Base-by-base conservation (phyloP, 2,113 vertebrate genomes). In the Lontra canadensis region DNA sequence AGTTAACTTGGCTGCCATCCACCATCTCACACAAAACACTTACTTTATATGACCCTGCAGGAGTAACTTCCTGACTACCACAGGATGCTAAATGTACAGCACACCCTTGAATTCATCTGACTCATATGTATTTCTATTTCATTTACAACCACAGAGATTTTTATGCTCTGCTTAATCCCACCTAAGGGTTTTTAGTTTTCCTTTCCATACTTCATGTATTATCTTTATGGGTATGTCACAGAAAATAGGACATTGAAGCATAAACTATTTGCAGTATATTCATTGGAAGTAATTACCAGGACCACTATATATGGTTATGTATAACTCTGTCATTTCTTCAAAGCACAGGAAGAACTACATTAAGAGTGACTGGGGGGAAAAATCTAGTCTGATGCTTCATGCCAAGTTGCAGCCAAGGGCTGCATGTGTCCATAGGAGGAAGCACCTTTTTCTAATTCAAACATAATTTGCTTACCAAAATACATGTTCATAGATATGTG, bases 151-250 rank as follows among this genome's bases (percentile, higher is more conserved):
- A 78, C 5, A 12, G 34, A 71, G 52, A 79, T 61, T 74, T 94
- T 89, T 95, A 78, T 94, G 91, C 18, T 89, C 44, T 79, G 61
- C 44, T 96, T 81, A 39, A 78, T 91, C 49, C 61, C 74, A 65
- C 74, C 20, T 52, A 88, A 93, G 91, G 49, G 31, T 23, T 92
- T 89, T 83, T 39, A 78, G 31, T 69, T 94, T 88, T 91, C 65
- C 25, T 93, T 95, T 88, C 69, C 42, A 88, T 88, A 92, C 9
- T 83, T 88, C 26, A 76, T 69, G 47, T 91, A 47, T 95, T 74
- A 84, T 78, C 80, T 76, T 96, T 84, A 96, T 12, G 49, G 39
- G 36, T 96, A 73, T 74, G 90, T 91, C 42, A 63, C 47, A 97
- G 67, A 95, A 52, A 90, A 71, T 17, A 78, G 55, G 82, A 83